phyloP scores from a whole-genome alignment of 1,140 invertebrate species.

The Gryllus bimaculatus region DNA sequence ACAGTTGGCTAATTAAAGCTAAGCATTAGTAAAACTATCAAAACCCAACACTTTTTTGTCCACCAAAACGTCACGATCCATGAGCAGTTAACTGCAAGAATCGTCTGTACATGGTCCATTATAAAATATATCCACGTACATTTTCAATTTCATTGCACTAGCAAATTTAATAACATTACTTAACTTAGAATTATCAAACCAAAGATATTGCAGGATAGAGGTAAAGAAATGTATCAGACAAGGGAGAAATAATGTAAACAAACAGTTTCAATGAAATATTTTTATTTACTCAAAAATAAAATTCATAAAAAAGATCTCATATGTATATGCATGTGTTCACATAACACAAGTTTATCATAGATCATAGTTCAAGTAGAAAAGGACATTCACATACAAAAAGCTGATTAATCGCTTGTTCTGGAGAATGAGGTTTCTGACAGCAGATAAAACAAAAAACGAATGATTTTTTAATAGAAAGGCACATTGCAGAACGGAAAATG shows the following conservation, averaged over 20 bases:
- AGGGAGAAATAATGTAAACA: not conserved
- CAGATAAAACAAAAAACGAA: not conserved
- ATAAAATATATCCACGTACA: no score
- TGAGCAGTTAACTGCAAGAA: no score
- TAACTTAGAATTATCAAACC: no score
- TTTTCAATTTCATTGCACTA: no score
- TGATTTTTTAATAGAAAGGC: constrained; percentile 8
- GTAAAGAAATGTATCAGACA: no score
- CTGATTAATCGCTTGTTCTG: not conserved
- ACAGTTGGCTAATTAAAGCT: no score
- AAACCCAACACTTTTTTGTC: no score
- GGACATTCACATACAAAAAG: not conserved
- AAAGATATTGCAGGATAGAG: no score
- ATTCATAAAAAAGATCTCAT: constrained; percentile 13
- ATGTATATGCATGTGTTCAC: constrained; percentile 7
- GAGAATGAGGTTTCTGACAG: constrained; percentile 14
- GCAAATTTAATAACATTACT: no score
- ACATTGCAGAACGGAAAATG: constrained; percentile 12
- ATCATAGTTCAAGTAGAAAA: constrained; percentile 14
- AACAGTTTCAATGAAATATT: not conserved
- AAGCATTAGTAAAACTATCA: no score
- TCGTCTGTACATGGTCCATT: no score
- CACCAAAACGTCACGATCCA: no score
- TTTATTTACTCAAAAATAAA: constrained; percentile 19
- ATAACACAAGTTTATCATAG: constrained; percentile 7